Conservation (phyloP, 2,113 vertebrate species). For the Prionailurus bengalensis region DNA sequence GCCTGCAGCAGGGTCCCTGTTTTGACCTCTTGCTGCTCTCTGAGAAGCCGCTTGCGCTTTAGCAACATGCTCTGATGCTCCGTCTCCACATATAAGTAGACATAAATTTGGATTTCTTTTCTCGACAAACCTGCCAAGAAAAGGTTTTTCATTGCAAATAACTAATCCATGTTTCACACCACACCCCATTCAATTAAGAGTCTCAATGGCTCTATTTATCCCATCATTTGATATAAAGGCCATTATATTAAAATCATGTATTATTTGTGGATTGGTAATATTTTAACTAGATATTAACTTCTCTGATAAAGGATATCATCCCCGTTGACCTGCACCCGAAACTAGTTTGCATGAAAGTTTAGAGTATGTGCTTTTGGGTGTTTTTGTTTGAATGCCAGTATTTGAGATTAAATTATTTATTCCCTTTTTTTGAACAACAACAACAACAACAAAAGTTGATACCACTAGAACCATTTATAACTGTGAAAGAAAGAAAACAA, state of each 20-base stretch:
- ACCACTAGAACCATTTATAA: neutral
- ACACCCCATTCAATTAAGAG: constrained; percentile 20
- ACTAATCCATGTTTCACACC: constrained; percentile 38
- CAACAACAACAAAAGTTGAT: neutral
- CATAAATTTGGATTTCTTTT: constrained; percentile 74
- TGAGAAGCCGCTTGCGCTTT: constrained; percentile 79
- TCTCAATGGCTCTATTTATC: constrained; percentile 43
- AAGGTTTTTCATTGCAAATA: constrained; percentile 66
- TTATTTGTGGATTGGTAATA: neutral
- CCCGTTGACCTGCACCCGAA: neutral
- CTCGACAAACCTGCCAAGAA: constrained; percentile 48
- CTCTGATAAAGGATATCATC: neutral
- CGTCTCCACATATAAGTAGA: constrained; percentile 69
- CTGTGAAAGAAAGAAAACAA: constrained; percentile 15
- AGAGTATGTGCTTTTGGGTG: neutral
- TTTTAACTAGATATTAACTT: constrained; percentile 40
- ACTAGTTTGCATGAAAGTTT: neutral
- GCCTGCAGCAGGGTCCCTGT: constrained; percentile 9
- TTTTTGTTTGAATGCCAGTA: constrained; percentile 24
- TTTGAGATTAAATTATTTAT: constrained; percentile 4
- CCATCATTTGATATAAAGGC: constrained; percentile 26
- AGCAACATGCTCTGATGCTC: constrained; percentile 75
- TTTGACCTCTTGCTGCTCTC: constrained; percentile 76
- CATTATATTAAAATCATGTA: neutral
- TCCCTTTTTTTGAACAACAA: neutral